Base-by-base conservation (phyloP, 2,113 vertebrate genomes). In the Entelurus aequoreus region DNA sequence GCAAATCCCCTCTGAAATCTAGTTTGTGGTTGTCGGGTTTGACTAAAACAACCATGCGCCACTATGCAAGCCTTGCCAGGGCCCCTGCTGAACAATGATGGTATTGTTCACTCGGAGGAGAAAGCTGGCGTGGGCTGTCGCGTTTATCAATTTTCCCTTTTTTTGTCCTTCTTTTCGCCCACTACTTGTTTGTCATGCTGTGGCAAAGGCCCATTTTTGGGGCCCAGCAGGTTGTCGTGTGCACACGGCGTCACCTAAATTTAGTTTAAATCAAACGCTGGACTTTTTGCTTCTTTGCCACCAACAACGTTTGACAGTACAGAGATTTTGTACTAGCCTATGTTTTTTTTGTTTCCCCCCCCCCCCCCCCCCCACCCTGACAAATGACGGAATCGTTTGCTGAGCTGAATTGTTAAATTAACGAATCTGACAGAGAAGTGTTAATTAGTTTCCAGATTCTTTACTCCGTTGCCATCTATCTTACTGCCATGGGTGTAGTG, bases 71-170 rank as follows among this genome's bases (percentile, higher is more conserved):
- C 54, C 54, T 48, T 87, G 87, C 89, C 89, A 88, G 86, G 83
- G 73, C 86, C 86, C 89, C 86, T 74, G 85, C 84, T 81, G 86
- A 90, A 91, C 90, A 92, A 89, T 87, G 83, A 79, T 83, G 81
- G 77, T 84, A 90, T 92, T 92, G 90, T 92, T 90, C 86, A 81
- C 85, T 90, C 84, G 77, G 84, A 87, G 73, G 79, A 85, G 82
- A 86, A 89, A 90, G 76, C 83, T 88, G 87, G 88, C 89, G 80
- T 86, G 87, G 88, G 87, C 65, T 74, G 83, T 78, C 79, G 78
- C 84, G 63, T 87, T 88, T 86, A 88, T 87, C 86, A 87, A 87
- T 89, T 88, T 84, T 85, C 65, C 80, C 68, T 80, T 84, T 86
- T 28, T 60, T 88, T 76, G 64, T 80, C 85, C 85, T 60, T 86